Percentiles rank a stretch among this genome's conserved stretches.
Evolutionary conservation across 2,797 vertebrate genomes (phyloP).

Genomic region (Pangasius macronema): DNA sequence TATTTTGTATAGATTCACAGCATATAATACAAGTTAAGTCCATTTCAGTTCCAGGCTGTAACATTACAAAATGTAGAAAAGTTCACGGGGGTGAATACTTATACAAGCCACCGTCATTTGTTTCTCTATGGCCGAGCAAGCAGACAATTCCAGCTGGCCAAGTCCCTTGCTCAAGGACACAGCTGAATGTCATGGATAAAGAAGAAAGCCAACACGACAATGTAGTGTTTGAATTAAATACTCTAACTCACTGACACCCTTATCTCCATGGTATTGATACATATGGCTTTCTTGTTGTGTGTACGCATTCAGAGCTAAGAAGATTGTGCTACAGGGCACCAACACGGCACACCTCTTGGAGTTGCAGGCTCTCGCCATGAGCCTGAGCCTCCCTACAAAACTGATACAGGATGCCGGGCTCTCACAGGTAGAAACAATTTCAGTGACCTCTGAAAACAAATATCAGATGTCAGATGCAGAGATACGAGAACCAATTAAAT

Average conservation of each 20-base stretch:
- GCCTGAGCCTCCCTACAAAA: slow-evolving; percentile 80
- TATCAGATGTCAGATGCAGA: too few relatives aligned
- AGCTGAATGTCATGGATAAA: background rate
- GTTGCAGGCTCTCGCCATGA: slow-evolving; percentile 82
- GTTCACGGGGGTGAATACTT: background rate
- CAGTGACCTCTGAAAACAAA: background rate
- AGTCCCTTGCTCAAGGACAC: background rate
- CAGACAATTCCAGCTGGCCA: background rate
- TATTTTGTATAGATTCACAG: background rate
- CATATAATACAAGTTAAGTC: background rate
- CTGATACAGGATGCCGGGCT: slow-evolving; percentile 82
- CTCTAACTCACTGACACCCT: background rate
- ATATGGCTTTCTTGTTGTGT: slow-evolving; percentile 7
- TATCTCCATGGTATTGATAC: background rate
- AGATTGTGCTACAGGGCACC: slow-evolving; percentile 82
- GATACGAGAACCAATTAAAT: background rate
- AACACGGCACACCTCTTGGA: slow-evolving; percentile 82
- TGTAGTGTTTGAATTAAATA: background rate
- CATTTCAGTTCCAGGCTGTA: background rate
- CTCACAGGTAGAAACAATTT: slow-evolving; percentile 73
- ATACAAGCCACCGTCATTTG: background rate
- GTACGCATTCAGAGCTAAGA: slow-evolving; percentile 74
- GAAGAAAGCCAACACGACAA: background rate
- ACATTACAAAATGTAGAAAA: background rate
- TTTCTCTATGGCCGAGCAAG: background rate